Evolutionary conservation across 2,113 vertebrate species (phyloP).

Genomic region (Colinus virginianus): DNA sequence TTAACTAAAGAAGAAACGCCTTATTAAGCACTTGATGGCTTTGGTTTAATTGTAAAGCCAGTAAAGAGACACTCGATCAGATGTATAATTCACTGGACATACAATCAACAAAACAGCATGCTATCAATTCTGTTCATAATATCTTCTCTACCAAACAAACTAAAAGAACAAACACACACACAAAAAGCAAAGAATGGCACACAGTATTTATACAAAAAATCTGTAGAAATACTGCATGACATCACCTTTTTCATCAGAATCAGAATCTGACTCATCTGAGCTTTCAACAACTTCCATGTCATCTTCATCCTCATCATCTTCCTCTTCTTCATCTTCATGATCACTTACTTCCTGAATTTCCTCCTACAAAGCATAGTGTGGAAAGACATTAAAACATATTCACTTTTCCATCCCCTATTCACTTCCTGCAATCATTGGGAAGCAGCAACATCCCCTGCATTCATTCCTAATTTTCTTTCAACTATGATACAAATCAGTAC

Average conservation of each 20-base stretch:
- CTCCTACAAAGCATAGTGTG: constrained; percentile 72
- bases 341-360: constrained; percentile 90
- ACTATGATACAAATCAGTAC: neutral
- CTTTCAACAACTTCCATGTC: constrained; percentile 90
- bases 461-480: neutral
- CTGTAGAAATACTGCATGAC: neutral
- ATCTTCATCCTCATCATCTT: constrained; percentile 92
- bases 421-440: neutral
- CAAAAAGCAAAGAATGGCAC: neutral
- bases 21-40: neutral
- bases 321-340: constrained; percentile 92
- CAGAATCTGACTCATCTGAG: constrained; percentile 94
- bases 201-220: neutral
- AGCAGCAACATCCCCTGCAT: neutral
- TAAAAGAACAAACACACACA: neutral
- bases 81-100: neutral
- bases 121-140: neutral
- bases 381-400: neutral
- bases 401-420: neutral
- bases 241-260: constrained; percentile 95
- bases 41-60: neutral
- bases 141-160: neutral
- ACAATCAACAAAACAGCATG: neutral
- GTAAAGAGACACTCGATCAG: neutral
- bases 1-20: neutral